Conservation (phyloP, 92 coral and sea anemone genomes). For the Nematostella vectensis region DNA sequence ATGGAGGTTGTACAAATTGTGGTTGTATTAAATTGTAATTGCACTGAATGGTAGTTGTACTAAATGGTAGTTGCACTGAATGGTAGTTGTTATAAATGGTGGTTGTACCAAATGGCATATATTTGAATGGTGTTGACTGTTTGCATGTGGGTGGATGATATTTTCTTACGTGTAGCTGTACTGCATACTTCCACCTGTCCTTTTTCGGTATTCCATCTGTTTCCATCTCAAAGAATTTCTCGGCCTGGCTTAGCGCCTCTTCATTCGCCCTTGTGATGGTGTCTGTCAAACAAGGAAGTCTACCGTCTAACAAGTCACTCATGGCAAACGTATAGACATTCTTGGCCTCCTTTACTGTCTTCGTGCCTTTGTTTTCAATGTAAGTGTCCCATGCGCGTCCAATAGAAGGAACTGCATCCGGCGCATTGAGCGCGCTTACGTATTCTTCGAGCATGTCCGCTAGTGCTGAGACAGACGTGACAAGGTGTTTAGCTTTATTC, state of each 20-base stretch:
- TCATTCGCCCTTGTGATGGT: slow-evolving; percentile 21
- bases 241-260: slow-evolving; percentile 10
- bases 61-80: too few species aligned
- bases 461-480: slow-evolving; percentile 15
- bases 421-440: slow-evolving; percentile 27
- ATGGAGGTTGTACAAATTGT: too few species aligned
- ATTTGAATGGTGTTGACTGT: not conserved
- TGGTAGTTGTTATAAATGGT: too few species aligned
- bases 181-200: slow-evolving; percentile 17
- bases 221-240: slow-evolving; percentile 22
- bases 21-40: too few species aligned
- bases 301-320: slow-evolving; percentile 8
- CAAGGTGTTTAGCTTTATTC: not conserved
- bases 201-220: slow-evolving; percentile 20
- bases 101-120: too few species aligned
- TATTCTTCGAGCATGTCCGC: slow-evolving; percentile 36
- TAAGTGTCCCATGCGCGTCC: slow-evolving; percentile 33
- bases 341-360: slow-evolving; percentile 23
- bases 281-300: slow-evolving; percentile 35
- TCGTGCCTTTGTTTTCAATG: slow-evolving; percentile 17
- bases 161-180: slow-evolving; percentile 26
- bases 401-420: slow-evolving; percentile 38
- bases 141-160: not conserved
- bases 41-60: too few species aligned
- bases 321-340: slow-evolving; percentile 23